A percentile compares a stretch with the other conserved stretches of the same genome.
Evolutionary conservation across 2,888 invertebrate species (phyloP).

Genomic region (Himalopsyche tibetana): DNA sequence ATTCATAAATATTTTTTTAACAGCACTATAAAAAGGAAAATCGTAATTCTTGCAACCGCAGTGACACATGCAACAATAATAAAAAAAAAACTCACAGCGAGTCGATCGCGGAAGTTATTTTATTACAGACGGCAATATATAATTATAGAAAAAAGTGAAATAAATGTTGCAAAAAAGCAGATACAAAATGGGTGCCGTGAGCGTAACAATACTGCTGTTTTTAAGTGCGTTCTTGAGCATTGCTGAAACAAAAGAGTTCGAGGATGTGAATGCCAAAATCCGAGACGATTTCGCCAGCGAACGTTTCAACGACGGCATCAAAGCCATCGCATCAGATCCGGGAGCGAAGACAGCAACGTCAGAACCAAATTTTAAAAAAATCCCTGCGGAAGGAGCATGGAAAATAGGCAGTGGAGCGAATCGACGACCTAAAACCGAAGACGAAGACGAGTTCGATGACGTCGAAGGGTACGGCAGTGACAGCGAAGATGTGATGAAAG

Average conservation of each 20-base stretch:
- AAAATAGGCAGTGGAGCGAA: no score
- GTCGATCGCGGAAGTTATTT: no score
- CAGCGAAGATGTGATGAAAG: background rate
- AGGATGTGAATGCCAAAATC: background rate
- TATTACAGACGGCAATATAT: background rate
- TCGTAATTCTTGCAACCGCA: no score
- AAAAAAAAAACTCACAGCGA: no score
- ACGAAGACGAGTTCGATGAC: background rate
- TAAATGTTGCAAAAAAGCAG: conserved; percentile 20
- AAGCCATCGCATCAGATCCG: background rate
- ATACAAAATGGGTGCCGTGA: background rate
- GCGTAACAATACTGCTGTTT: background rate
- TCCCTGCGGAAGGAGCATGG: background rate
- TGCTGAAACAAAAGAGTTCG: conserved; percentile 3
- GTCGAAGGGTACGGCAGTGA: background rate
- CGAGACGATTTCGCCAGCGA: conserved; percentile 49
- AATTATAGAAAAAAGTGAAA: background rate
- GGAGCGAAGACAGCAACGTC: background rate
- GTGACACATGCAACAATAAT: no score
- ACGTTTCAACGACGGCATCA: background rate
- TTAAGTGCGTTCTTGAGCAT: background rate
- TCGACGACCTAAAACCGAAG: background rate
- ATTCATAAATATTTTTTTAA: no score
- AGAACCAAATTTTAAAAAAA: background rate
- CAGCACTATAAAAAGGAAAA: no score